phyloP scores from a whole-genome alignment of 1,140 invertebrate species.

The Onthophagus taurus region DNA sequence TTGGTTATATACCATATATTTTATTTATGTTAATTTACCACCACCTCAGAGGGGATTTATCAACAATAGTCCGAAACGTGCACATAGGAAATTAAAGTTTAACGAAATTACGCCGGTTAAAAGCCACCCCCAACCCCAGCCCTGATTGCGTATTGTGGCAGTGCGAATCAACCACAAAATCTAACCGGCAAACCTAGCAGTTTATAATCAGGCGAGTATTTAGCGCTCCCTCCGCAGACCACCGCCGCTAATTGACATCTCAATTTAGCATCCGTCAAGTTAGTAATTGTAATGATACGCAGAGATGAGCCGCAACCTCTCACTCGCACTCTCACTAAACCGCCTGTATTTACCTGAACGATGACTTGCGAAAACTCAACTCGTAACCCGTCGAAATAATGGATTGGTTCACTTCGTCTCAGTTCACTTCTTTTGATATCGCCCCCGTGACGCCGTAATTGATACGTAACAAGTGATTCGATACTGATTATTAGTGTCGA shows the following conservation, averaged over 20 bases:
- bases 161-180: conserved; percentile 16
- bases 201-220: conserved; percentile 17
- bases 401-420: too few species aligned
- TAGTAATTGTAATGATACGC: conserved; percentile 17
- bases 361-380: conserved; percentile 7
- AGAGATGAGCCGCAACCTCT: conserved; percentile 9
- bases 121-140: conserved; percentile 11
- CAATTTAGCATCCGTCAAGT: conserved; percentile 19
- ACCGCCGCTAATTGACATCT: conserved; percentile 16
- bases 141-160: conserved; percentile 17
- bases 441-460: too few species aligned
- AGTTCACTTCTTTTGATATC: too few species aligned
- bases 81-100: conserved; percentile 13
- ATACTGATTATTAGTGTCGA: too few species aligned
- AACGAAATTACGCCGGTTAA: conserved; percentile 13
- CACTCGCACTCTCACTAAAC: background rate
- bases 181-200: conserved; percentile 13
- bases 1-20: too few species aligned
- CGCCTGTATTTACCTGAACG: conserved; percentile 1
- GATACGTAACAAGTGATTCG: too few species aligned
- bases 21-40: too few species aligned
- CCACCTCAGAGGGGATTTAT: too few species aligned
- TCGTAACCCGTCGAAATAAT: too few species aligned
- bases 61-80: too few species aligned
- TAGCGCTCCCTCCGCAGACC: conserved; percentile 9